Conservation (phyloP, 2,888 invertebrate genomes). For the Cataglyphis rosenhaueri region DNA sequence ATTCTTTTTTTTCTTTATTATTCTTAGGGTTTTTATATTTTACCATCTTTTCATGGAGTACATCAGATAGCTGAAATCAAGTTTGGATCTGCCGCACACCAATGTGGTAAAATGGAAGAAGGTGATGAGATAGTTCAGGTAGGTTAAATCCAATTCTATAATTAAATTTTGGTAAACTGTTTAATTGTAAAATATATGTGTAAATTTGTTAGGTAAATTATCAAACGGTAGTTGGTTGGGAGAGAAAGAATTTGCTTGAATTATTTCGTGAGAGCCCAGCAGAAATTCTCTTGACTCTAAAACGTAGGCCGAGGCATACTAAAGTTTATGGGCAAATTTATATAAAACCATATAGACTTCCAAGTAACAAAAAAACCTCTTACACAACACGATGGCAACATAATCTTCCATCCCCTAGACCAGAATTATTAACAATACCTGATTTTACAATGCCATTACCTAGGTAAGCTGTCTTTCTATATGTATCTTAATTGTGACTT, state of each 20-base stretch:
- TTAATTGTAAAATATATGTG: conserved; percentile 35
- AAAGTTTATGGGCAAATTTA: conserved; percentile 92
- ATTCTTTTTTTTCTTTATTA: conserved; percentile 18
- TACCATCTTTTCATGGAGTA: conserved; percentile 93
- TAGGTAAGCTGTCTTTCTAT: conserved; percentile 83
- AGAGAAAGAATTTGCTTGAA: conserved; percentile 91
- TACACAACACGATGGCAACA: conserved; percentile 89
- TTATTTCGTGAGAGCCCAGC: conserved; percentile 91
- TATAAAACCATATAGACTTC: conserved; percentile 90
- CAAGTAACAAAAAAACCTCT: conserved; percentile 90
- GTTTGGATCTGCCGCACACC: conserved; percentile 96
- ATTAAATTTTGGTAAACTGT: conserved; percentile 76
- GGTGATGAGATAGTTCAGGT: conserved; percentile 99
- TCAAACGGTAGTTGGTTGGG: conserved; percentile 93
- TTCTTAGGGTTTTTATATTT: conserved; percentile 93
- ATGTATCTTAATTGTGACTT: background rate
- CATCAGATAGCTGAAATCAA: conserved; percentile 95
- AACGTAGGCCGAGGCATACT: conserved; percentile 93
- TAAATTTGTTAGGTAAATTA: conserved; percentile 88
- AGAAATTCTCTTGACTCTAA: conserved; percentile 93
- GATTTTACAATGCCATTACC: conserved; percentile 88
- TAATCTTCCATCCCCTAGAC: conserved; percentile 89
- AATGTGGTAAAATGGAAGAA: conserved; percentile 96
- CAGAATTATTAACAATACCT: conserved; percentile 88
- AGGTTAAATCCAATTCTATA: conserved; percentile 89